Evolutionary conservation across 23 tunicate genomes (phyloP).

Genomic region (Oikopleura vanhoeffeni): DNA sequence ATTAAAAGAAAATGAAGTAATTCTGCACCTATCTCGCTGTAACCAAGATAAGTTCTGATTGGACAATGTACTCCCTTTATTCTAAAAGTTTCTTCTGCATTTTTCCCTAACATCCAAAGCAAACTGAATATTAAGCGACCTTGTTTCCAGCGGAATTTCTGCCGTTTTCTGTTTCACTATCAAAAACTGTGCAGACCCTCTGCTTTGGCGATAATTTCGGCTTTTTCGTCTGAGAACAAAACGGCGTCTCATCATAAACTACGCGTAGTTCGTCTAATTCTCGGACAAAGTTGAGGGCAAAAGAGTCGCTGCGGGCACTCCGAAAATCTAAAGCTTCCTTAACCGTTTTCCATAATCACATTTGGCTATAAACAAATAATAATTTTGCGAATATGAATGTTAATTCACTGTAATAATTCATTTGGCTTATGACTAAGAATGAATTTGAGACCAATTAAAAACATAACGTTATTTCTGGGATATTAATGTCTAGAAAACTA

Average conservation of each 20-base stretch:
- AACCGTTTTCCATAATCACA: no score
- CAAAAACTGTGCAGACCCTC: conserved; percentile 56
- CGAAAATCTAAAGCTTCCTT: conserved; percentile 13
- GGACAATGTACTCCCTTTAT: conserved; percentile 47
- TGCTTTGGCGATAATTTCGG: conserved; percentile 66
- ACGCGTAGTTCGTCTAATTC: conserved; percentile 27
- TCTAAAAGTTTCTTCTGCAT: conserved; percentile 56
- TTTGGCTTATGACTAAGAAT: no score
- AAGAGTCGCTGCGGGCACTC: conserved; percentile 71
- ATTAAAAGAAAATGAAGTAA: no score
- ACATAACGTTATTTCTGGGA: no score
- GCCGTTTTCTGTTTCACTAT: conserved; percentile 55
- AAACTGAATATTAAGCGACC: conserved; percentile 75
- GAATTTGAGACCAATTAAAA: no score
- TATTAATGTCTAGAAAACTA: no score
- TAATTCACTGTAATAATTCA: no score
- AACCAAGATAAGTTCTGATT: conserved; percentile 74
- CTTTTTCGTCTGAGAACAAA: conserved; percentile 86
- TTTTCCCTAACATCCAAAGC: conserved; percentile 56
- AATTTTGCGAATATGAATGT: no score
- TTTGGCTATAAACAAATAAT: no score
- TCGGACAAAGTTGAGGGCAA: conserved; percentile 16
- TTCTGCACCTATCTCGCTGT: conserved; percentile 60
- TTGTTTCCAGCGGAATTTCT: conserved; percentile 33
- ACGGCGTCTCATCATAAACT: conserved; percentile 98